Conservation (phyloP, 2,888 invertebrate genomes). For the Limenitis camilla region DNA sequence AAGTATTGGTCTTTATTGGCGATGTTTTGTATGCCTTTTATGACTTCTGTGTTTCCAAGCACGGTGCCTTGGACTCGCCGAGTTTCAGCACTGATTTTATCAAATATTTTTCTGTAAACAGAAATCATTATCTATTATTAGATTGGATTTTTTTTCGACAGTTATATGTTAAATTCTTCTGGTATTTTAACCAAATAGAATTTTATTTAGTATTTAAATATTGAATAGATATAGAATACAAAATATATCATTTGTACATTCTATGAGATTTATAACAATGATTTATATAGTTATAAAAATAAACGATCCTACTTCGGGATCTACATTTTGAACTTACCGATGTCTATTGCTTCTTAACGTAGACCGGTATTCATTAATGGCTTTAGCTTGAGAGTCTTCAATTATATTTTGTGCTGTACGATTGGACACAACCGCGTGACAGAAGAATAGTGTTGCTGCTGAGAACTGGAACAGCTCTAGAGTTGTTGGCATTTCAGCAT, state of each 20-base stretch:
- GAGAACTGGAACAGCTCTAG: constrained; percentile 69
- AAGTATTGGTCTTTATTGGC: constrained; percentile 73
- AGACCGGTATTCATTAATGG: constrained; percentile 66
- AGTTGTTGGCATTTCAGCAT: constrained; percentile 34
- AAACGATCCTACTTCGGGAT: neutral
- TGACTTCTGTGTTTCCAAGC: constrained; percentile 72
- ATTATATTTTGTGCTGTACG: constrained; percentile 64
- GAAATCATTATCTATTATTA: neutral
- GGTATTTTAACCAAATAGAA: neutral
- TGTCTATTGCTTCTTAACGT: constrained; percentile 72
- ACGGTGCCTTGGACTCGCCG: constrained; percentile 60
- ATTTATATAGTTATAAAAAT: neutral
- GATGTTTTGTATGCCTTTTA: constrained; percentile 68
- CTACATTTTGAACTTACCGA: constrained; percentile 37
- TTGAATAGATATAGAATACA: neutral
- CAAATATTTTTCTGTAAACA: constrained; percentile 72
- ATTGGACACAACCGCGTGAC: constrained; percentile 60
- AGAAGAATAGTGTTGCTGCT: constrained; percentile 64
- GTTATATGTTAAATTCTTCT: neutral
- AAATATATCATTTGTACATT: no score
- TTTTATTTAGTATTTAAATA: no score
- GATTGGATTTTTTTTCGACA: neutral
- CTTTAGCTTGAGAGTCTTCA: constrained; percentile 69
- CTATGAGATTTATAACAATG: no score
- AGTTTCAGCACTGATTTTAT: constrained; percentile 73